These are phyloP conservation scores for Psittacula echo DNA, from an alignment of 2,797 vertebrate genomes.

Conservation along the genomic window DNA sequence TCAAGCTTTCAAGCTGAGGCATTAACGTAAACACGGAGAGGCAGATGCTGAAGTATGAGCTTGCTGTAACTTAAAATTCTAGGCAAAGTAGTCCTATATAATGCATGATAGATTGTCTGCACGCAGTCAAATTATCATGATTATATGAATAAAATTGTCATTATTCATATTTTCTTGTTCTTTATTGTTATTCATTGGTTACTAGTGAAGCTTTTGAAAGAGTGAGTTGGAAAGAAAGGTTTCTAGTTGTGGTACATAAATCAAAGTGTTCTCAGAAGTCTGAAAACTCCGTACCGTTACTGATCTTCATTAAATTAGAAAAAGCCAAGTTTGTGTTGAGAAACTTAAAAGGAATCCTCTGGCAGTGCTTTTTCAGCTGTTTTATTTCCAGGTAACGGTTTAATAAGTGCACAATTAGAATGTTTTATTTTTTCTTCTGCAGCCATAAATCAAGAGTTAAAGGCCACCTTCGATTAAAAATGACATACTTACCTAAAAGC, in stretches of 20 bases:
- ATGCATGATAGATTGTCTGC: neutral
- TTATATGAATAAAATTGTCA: neutral
- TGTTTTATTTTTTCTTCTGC: constrained; percentile 40
- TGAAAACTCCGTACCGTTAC: neutral
- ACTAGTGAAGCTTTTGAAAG: neutral
- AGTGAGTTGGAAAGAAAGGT: neutral
- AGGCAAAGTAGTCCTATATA: neutral
- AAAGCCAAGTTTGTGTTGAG: neutral
- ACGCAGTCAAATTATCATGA: neutral
- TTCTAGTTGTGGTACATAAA: neutral
- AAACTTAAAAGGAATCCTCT: neutral
- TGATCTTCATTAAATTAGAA: neutral
- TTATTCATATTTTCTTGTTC: neutral
- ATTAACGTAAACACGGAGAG: neutral
- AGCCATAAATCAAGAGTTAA: constrained; percentile 97
- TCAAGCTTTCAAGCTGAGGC: neutral
- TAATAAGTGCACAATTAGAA: neutral
- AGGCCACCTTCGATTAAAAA: constrained; percentile 96
- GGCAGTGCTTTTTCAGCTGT: neutral
- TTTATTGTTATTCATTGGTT: neutral
- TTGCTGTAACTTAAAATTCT: neutral
- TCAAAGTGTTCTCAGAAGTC: neutral
- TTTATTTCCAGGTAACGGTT: neutral
- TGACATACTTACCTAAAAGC: constrained; percentile 94
- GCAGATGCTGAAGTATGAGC: neutral